Evolutionary conservation across 2,888 invertebrate species (phyloP), one percentile per base, ranked within the genome.

Genomic region (Drosophila paracracens): DNA sequence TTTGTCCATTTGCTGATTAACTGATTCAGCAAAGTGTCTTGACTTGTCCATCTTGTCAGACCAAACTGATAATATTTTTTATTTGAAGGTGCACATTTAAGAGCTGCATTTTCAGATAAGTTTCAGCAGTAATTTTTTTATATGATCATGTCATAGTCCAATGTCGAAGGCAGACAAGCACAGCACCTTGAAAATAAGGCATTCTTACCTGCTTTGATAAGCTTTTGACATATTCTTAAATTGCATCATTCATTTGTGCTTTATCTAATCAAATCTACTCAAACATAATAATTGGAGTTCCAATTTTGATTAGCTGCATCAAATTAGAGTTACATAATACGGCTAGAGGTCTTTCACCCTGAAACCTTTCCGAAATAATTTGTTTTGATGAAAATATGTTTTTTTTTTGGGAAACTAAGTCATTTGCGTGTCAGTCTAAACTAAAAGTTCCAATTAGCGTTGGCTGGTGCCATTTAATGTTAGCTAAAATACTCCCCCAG

Each of bases 61-160:
- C 25, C 36, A 35, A 68, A 64, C 57, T 68, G 66, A 76, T 63
- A 70, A 69, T 43, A 70, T 6, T 67, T 64, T 69, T 76, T 79
- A 76, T 79, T 82, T 82, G 11, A 31, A 16, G 29, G 2, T 25
- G 52, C 40, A 60, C 56, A 38, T 18, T 25, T 25, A 27, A 33
- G 18, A 52, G 38, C 43, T 40, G 18, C 10, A 51, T 31, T 40
- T 29, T 5, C 35, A 6, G 16, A 25, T 8, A 21, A 38, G n/a
- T 31, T 31, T 31, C 3, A 31, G 31, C 10, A 0, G 3, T 10
- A 0, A 10, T 46, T 25, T 46, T 8, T 1, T 50, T 10, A 10
- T 27, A 0, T 50, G 10, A 18, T 50, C 5, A 10, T 27, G 27
- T 3, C 27, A 27, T 50, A 2, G 2, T 8, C 27, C 16, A 27